phyloP scores from a whole-genome alignment of 2,888 invertebrate species.

The Cheilosia pagana region DNA sequence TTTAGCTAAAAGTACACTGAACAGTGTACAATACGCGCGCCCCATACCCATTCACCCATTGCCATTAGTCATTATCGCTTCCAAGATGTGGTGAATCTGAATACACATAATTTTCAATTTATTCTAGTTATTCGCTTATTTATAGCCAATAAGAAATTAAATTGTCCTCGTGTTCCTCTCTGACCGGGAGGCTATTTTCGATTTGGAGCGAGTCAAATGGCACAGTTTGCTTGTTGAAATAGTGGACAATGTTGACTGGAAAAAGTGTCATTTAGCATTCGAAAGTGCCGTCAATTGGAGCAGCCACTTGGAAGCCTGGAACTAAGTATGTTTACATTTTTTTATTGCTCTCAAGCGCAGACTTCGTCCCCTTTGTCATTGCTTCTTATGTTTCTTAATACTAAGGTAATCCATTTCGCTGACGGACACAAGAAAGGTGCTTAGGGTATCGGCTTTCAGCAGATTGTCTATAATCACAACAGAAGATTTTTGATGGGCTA shows the following conservation, averaged over 20 bases:
- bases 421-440: too few species aligned
- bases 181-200: conserved; percentile 1
- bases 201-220: not conserved
- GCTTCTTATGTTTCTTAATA: too few species aligned
- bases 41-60: not conserved
- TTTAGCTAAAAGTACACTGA: not conserved
- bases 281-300: not conserved
- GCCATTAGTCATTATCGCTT: conserved; percentile 37
- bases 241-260: not conserved
- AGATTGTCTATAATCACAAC: too few species aligned
- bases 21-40: not conserved
- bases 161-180: conserved; percentile 19
- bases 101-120: conserved; percentile 30
- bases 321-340: not conserved
- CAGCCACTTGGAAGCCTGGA: too few species aligned
- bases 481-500: too few species aligned
- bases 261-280: not conserved
- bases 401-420: too few species aligned
- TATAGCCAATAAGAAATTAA: conserved; percentile 25
- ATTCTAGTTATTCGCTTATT: conserved; percentile 50
- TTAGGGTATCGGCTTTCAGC: too few species aligned
- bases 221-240: not conserved
- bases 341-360: too few species aligned
- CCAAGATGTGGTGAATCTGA: conserved; percentile 21
- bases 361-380: too few species aligned